These are phyloP conservation scores for Haliclona indistincta DNA, from an alignment of 37 sponge, comb jelly and placozoan species.

Conservation along the genomic window DNA sequence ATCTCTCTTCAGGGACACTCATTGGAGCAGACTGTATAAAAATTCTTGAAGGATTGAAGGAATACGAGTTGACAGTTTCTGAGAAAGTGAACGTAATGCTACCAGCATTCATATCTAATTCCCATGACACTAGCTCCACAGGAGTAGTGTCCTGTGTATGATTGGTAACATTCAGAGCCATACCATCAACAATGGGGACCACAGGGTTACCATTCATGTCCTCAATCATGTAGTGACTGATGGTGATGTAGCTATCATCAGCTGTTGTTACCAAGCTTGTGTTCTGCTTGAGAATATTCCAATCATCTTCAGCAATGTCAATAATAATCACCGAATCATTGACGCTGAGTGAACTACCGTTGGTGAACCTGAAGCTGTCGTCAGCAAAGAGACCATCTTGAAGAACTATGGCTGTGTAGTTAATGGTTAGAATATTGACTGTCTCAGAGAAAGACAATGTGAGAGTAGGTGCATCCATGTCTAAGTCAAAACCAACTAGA, in stretches of 20 bases:
- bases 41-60: slow-evolving; percentile 66
- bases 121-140: slow-evolving; percentile 66
- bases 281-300: slow-evolving; percentile 82
- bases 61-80: slow-evolving; percentile 84
- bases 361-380: slow-evolving; percentile 55
- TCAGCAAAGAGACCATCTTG: slow-evolving; percentile 66
- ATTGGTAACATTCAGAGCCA: slow-evolving; percentile 43
- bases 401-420: slow-evolving; percentile 52
- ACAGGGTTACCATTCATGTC: slow-evolving; percentile 85
- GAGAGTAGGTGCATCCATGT: slow-evolving; percentile 74
- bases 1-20: slow-evolving; percentile 2
- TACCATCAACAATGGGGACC: slow-evolving; percentile 34
- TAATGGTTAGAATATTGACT: slow-evolving; percentile 62
- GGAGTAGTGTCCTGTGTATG: slow-evolving; percentile 79
- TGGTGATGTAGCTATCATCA: slow-evolving; percentile 70
- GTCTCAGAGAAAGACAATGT: slow-evolving; percentile 87
- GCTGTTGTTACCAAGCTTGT: slow-evolving; percentile 60
- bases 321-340: slow-evolving; percentile 75
- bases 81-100: slow-evolving; percentile 76
- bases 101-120: slow-evolving; percentile 82
- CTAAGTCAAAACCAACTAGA: slow-evolving; percentile 59
- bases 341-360: slow-evolving; percentile 56
- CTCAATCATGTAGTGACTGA: slow-evolving; percentile 56
- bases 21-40: slow-evolving; percentile 40
- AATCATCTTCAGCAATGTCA: slow-evolving; percentile 73